Conservation (phyloP, 2,797 vertebrate genomes). For the Podargus strigoides region DNA sequence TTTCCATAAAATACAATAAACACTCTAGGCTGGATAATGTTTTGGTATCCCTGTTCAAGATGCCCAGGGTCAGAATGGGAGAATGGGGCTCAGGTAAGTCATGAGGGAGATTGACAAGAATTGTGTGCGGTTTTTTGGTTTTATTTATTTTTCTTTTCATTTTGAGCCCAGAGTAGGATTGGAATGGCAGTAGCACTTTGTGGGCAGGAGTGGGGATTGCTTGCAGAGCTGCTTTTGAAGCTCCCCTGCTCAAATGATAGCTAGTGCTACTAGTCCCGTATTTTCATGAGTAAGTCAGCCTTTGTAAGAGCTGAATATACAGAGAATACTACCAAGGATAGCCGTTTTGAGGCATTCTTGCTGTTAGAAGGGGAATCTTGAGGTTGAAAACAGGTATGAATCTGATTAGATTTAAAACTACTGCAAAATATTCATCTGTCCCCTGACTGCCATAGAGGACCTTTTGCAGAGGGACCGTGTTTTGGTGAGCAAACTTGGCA, state of each 20-base stretch:
- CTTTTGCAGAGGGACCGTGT: neutral
- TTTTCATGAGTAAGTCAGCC: neutral
- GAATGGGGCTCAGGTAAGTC: neutral
- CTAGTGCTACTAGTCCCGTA: neutral
- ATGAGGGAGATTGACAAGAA: neutral
- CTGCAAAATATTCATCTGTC: neutral
- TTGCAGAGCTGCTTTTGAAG: neutral
- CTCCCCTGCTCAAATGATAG: neutral
- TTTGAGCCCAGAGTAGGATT: neutral
- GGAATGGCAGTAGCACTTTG: neutral
- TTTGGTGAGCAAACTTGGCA: slow-evolving; percentile 4
- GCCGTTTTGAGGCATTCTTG: neutral
- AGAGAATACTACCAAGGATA: neutral
- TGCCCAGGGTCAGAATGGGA: neutral
- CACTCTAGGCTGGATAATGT: too few species aligned
- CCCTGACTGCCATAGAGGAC: neutral
- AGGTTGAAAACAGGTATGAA: neutral
- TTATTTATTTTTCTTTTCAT: neutral
- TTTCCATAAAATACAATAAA: neutral
- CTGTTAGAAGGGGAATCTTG: neutral
- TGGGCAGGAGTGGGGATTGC: neutral
- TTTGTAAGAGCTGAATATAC: neutral
- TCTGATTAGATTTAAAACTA: neutral
- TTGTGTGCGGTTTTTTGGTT: neutral
- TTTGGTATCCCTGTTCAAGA: neutral